Base-by-base conservation (phyloP, 1,140 invertebrate genomes). In the Cephus cinctus region DNA sequence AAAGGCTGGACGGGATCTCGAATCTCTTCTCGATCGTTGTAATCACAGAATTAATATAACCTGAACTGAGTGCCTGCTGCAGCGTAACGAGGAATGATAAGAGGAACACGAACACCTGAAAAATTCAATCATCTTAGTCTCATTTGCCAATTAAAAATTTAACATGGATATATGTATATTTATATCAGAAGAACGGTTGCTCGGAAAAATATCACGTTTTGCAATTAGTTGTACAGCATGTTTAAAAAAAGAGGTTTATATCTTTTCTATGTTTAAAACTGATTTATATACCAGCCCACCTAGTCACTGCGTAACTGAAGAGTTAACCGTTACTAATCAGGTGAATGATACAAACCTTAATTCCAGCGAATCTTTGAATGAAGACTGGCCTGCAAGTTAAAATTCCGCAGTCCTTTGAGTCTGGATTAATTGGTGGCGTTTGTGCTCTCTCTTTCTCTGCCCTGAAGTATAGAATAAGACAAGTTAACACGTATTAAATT, bases 11-110 rank as follows among this genome's bases (percentile, higher is more conserved):
- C 31, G 92, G 92, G 61, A 97, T 95, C 75, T 96, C 92, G 71
- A 96, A 97, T 48, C 94, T 85, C 74, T 96, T 96, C 78, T 97
- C 94, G 61, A 97, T 95, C 14, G 94, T 97, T 43, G 94, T 96
- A 67, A 97, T 96, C 67, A 97, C 94, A 75, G 91, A 94, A 78
- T 93, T 94, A 53, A 93, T 91, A 71, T 94, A 94, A 41, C 90
- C 91, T 39, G 90, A 93, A 70, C 90, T 90, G 32, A 93, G 78
- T 12, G 90, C 90, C 78, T 94, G 91, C 67, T 94, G 91, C 41
- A 96, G 79, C 52, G 91, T 94, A 36, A 95, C 90, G 52, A 96
- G 83, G 71, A 96, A 83, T 65, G 92, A 95, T 59, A 94, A 84
- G 51, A 95, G 84, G 69, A 94, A 84, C 59, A 96, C 93, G 75